phyloP scores from a whole-genome alignment of 1,140 invertebrate genomes.

The Drosophila ficusphila region DNA sequence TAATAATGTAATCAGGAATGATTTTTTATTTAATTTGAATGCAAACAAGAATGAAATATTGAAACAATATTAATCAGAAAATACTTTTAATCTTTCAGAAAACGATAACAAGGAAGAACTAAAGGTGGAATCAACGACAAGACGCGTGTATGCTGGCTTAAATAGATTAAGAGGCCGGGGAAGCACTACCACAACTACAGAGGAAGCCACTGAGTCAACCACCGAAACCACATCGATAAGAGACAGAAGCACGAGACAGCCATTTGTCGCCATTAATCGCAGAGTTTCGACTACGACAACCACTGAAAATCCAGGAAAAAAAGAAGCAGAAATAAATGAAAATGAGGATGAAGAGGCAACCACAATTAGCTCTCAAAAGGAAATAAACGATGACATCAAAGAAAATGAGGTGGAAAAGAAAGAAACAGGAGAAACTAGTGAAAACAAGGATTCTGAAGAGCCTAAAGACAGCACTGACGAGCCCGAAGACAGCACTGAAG shows the following conservation, averaged over 20 bases:
- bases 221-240: background rate
- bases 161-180: conserved; percentile 24
- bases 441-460: background rate
- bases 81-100: background rate
- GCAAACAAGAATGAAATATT: background rate
- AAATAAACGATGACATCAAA: background rate
- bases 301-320: conserved; percentile 7
- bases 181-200: conserved; percentile 10
- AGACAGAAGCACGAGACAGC: conserved; percentile 9
- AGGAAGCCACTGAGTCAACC: background rate
- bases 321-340: background rate
- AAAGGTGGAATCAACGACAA: conserved; percentile 18
- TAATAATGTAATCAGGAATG: too few relatives aligned
- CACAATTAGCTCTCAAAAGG: background rate
- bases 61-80: background rate
- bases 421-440: too few relatives aligned
- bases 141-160: conserved; percentile 1
- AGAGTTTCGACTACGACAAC: conserved; percentile 12
- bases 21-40: too few relatives aligned
- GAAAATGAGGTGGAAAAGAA: background rate
- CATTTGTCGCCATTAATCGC: conserved; percentile 23
- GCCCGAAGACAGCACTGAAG: conserved; percentile 8
- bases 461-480: conserved; percentile 11
- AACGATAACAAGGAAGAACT: background rate
- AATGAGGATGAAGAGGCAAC: background rate